phyloP scores from a whole-genome alignment of 2,888 invertebrate genomes.

The Oscheius myriophilus region DNA sequence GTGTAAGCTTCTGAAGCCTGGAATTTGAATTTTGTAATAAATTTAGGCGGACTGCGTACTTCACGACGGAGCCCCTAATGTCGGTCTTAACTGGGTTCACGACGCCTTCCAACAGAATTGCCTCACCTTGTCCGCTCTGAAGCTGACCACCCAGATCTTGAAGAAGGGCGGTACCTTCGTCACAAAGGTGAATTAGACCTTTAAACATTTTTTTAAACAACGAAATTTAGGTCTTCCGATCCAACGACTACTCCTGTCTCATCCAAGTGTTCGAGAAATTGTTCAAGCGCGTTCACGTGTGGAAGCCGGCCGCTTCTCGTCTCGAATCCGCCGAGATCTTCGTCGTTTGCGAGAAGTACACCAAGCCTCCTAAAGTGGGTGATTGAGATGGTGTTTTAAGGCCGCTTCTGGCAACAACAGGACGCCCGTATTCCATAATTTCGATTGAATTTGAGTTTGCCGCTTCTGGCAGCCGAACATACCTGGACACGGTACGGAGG shows the following conservation, averaged over 20 bases:
- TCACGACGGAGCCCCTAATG: constrained; percentile 98
- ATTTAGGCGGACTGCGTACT: constrained; percentile 95
- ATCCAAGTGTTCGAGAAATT: constrained; percentile 95
- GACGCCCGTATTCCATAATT: neutral
- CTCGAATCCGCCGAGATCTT: constrained; percentile 99
- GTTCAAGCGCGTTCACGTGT: constrained; percentile 93
- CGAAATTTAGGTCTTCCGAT: constrained; percentile 78
- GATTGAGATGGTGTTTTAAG: neutral
- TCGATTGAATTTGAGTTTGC: too few relatives aligned
- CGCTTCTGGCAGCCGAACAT: too few relatives aligned
- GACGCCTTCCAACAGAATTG: constrained; percentile 90
- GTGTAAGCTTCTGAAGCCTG: constrained; percentile 39
- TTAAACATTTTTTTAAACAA: neutral
- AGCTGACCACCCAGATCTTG: constrained; percentile 88
- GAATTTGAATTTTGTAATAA: constrained; percentile 78
- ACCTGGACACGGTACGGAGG: too few relatives aligned
- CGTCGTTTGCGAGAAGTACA: constrained; percentile 92
- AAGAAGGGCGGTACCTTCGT: constrained; percentile 94
- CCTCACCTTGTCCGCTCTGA: constrained; percentile 84
- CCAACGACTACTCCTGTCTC: constrained; percentile 94
- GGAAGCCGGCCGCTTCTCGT: constrained; percentile 97
- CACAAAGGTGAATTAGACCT: constrained; percentile 84
- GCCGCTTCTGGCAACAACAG: neutral
- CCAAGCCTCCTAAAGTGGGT: constrained; percentile 79
- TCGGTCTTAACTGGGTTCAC: constrained; percentile 90